Evolutionary conservation across 2,797 vertebrate species (phyloP), one percentile per base, ranked within the genome.

Genomic region (Parambassis ranga): DNA sequence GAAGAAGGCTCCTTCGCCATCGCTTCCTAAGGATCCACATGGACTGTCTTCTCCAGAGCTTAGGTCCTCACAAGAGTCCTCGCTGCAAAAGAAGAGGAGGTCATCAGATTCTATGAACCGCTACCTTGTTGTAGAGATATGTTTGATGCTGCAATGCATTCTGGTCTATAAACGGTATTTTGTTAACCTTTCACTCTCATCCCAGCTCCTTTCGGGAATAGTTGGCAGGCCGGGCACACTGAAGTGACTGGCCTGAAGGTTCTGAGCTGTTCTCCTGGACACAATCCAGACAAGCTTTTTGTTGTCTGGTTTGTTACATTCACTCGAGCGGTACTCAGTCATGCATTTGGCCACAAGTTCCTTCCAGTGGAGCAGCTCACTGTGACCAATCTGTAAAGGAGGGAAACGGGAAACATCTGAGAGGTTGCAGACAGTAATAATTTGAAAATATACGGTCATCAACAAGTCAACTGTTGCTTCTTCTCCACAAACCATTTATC

Each of bases 241-340:
- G 64, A 94, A 95, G 79, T 97, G 96, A 86, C 94, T 95, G 68
- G 91, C 93, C 19, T 98, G 96, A 4, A 99, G 91, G 65, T 93
- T 95, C 81, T 96, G 95, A 1, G 96, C 97, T 0, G 96, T 99
- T 35, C 96, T 94, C 28, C 96, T 90, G 0, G 98, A 99, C 63
- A 99, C 94, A 6, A 98, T 96, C 97, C 97, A 99, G 49, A 98
- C 93, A 1, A 99, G 88, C 75, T 96, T 99, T 68, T 92, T 98
- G 79, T 97, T 94, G 85, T 99, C 94, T 2, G 96, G 98, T 83
- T 98, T 99, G 90, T 90, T 94, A 76, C 97, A 99, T 65, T 94
- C 92, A 2, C 94, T 93, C 22, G 96, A 99, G 79, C 91, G 92
- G 84, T 99, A 99, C 64, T 96, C 94, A 0, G 82, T 91, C 56